phyloP scores from a whole-genome alignment of 2,888 invertebrate genomes.

The Apotomis turbidana region DNA sequence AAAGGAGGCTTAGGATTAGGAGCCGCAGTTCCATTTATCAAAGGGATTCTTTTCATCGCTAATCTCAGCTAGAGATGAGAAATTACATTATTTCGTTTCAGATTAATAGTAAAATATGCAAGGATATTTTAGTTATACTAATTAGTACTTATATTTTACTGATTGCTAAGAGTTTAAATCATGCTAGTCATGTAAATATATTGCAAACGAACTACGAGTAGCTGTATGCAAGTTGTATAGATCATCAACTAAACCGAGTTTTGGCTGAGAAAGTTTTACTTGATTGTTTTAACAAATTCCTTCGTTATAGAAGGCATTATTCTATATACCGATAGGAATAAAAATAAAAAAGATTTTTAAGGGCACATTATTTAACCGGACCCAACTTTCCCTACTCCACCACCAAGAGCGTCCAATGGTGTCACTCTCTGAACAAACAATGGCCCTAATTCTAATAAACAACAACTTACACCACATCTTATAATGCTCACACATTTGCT shows the following conservation, averaged over 20 bases:
- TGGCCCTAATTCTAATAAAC: not conserved
- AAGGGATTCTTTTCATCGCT: slow-evolving; percentile 31
- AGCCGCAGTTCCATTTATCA: slow-evolving; percentile 31
- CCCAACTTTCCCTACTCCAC: not conserved
- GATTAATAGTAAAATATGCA: not conserved
- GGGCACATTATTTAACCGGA: not conserved
- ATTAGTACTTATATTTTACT: too few species aligned
- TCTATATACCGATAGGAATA: too few species aligned
- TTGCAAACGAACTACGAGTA: too few species aligned
- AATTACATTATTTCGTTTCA: too few species aligned
- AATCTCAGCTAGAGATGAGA: slow-evolving; percentile 14
- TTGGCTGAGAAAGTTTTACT: too few species aligned
- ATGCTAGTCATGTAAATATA: not conserved
- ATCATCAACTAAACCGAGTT: too few species aligned
- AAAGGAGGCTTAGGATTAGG: slow-evolving; percentile 11
- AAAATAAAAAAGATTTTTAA: too few species aligned
- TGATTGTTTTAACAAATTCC: too few species aligned
- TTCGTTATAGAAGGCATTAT: too few species aligned
- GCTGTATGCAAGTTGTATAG: too few species aligned
- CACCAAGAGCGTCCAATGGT: slow-evolving; percentile 3
- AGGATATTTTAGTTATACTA: not conserved
- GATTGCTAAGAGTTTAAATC: not conserved
- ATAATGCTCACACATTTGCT: not conserved
- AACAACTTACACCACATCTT: not conserved
- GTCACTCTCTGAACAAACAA: slow-evolving; percentile 28